phyloP scores from a whole-genome alignment of 1,140 invertebrate species.

The Episyrphus balteatus region DNA sequence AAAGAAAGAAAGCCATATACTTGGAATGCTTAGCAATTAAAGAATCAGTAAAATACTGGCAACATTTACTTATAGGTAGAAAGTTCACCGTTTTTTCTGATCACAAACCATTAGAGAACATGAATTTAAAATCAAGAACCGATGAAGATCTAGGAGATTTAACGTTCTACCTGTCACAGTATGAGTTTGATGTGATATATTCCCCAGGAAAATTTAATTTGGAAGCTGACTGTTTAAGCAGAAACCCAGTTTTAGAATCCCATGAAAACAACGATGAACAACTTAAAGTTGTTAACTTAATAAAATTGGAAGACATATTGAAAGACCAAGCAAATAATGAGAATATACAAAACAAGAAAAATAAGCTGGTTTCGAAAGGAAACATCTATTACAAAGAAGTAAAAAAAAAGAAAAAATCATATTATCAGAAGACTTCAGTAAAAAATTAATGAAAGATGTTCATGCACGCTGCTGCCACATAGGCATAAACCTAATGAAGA shows the following conservation, averaged over 20 bases:
- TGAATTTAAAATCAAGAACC: conserved; percentile 26
- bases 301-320: conserved; percentile 22
- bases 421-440: conserved; percentile 14
- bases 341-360: conserved; percentile 16
- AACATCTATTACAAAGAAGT: conserved; percentile 12
- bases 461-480: conserved; percentile 15
- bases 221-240: conserved; percentile 30
- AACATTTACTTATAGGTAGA: conserved; percentile 31
- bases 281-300: conserved; percentile 26
- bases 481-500: conserved; percentile 15
- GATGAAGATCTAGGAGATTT: conserved; percentile 21
- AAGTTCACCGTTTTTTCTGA: conserved; percentile 36
- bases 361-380: not conserved
- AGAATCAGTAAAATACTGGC: conserved; percentile 36
- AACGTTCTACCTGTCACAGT: conserved; percentile 26
- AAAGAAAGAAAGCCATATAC: conserved; percentile 30
- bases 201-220: conserved; percentile 25
- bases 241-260: conserved; percentile 30
- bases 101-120: conserved; percentile 32
- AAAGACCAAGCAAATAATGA: conserved; percentile 10
- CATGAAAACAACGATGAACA: conserved; percentile 19
- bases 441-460: conserved; percentile 10
- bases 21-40: conserved; percentile 33
- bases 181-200: conserved; percentile 33
- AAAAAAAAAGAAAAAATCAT: conserved; percentile 17